Evolutionary conservation across 1,140 invertebrate species (phyloP).

Genomic region (Diuraphis noxia): DNA sequence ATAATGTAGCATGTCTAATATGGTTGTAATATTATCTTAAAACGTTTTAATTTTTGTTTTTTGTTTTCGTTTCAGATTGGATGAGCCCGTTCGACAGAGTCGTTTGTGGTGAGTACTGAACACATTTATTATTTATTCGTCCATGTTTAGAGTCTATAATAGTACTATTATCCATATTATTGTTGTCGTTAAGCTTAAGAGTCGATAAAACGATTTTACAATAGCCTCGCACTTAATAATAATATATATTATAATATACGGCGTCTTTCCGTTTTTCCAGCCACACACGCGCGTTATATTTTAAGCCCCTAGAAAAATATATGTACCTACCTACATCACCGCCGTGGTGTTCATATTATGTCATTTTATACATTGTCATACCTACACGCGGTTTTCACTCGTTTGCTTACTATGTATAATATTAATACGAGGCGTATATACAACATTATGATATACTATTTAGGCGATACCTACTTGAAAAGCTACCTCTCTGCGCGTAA

Average conservation of each 20-base stretch:
- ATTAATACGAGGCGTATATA: no score
- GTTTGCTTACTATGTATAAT: background rate
- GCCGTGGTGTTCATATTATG: background rate
- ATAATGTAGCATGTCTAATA: background rate
- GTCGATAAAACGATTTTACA: background rate
- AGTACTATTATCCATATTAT: background rate
- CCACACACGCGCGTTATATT: background rate
- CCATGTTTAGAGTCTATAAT: background rate
- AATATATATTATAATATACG: background rate
- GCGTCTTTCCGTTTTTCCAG: background rate
- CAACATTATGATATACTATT: background rate
- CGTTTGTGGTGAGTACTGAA: slow-evolving; percentile 80
- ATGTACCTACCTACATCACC: background rate
- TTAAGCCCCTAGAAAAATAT: background rate
- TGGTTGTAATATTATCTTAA: background rate
- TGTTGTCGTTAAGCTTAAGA: background rate
- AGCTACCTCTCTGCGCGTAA: slow-evolving; percentile 11
- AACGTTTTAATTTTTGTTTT: slow-evolving; percentile 50
- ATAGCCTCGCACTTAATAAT: background rate
- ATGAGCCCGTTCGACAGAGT: slow-evolving; percentile 89
- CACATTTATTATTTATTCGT: background rate
- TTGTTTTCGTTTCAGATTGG: slow-evolving; percentile 75
- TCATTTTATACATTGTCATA: background rate
- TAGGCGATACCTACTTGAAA: background rate
- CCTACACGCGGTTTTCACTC: background rate